Evolutionary conservation across 2,113 vertebrate genomes (phyloP).

Genomic region (Probosciger aterrimus): DNA sequence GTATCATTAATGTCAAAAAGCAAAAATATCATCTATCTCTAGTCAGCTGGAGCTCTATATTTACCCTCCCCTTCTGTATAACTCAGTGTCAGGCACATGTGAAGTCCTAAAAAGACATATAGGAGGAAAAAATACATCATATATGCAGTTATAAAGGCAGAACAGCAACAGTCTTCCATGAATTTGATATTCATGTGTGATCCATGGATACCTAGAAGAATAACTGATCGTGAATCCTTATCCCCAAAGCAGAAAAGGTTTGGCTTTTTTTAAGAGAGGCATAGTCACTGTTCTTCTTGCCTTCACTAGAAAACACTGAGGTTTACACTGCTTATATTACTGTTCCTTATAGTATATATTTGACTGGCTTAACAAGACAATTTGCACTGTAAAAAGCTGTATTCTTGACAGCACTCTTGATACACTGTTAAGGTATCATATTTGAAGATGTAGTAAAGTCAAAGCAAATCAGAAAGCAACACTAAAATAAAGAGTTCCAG

Average conservation of each 20-base stretch:
- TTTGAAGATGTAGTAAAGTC: not conserved
- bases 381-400: not conserved
- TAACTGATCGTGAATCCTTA: not conserved
- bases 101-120: not conserved
- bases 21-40: not conserved
- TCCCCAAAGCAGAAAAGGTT: not conserved
- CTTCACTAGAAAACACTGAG: not conserved
- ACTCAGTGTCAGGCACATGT: not conserved
- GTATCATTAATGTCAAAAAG: not conserved
- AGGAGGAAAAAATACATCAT: not conserved
- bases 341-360: not conserved
- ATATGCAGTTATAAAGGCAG: not conserved
- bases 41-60: not conserved
- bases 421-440: not conserved
- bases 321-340: not conserved
- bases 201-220: not conserved
- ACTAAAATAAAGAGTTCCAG: not conserved
- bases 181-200: not conserved
- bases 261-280: not conserved
- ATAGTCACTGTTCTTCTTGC: not conserved
- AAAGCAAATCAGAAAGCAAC: not conserved
- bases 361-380: not conserved
- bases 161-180: not conserved
- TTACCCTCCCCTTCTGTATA: not conserved
- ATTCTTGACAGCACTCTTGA: not conserved